These are phyloP conservation scores for Sula dactylatra DNA, from an alignment of 2,113 vertebrate genomes.

Conservation along the genomic window DNA sequence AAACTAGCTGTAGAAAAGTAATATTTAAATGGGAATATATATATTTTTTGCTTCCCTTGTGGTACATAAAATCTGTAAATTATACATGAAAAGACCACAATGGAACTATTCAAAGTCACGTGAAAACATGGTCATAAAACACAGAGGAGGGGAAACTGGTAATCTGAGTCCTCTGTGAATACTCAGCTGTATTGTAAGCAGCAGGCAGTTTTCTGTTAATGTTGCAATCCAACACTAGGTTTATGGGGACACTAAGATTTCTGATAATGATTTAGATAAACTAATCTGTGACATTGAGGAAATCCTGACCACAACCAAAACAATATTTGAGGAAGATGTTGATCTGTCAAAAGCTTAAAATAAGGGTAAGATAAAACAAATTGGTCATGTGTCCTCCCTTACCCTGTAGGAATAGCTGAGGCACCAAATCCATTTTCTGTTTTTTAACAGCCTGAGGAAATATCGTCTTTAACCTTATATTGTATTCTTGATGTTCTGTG, in stretches of 20 bases:
- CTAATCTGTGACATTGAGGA: background rate
- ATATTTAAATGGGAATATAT: background rate
- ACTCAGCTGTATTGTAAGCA: background rate
- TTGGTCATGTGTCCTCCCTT: background rate
- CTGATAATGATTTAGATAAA: background rate
- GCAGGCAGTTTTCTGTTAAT: background rate
- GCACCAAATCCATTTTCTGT: background rate
- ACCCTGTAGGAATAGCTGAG: background rate
- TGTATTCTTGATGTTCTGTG: background rate
- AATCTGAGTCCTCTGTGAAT: background rate
- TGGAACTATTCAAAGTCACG: background rate
- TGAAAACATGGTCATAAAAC: background rate
- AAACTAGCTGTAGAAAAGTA: background rate
- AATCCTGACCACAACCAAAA: background rate
- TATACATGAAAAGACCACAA: background rate
- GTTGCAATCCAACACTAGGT: background rate
- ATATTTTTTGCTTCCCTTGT: background rate
- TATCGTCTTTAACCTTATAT: background rate
- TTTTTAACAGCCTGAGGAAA: conserved; percentile 20
- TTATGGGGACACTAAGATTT: background rate
- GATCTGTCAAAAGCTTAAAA: background rate
- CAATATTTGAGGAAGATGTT: background rate
- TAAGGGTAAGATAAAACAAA: background rate
- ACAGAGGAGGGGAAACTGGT: background rate
- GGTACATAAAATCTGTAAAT: background rate